Percentiles rank a stretch among this genome's conserved stretches.
Conservation (phyloP, 2,888 invertebrate species). For the Ypsolopha sequella region DNA sequence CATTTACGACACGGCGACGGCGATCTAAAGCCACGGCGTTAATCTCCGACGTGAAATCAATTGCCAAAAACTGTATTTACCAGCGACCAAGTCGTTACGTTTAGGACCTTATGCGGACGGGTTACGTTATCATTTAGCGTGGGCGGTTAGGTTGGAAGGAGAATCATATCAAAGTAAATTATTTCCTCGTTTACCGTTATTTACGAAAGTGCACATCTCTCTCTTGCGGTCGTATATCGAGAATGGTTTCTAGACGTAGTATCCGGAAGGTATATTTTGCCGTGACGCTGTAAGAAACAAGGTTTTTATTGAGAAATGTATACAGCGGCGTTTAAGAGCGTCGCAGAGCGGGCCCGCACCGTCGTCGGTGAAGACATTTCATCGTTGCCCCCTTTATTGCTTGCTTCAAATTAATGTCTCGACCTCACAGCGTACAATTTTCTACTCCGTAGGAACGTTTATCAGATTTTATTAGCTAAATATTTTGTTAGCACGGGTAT, state of each 20-base stretch:
- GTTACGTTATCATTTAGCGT: conserved; percentile 36
- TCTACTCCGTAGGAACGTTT: conserved; percentile 57
- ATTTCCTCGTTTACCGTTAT: conserved; percentile 52
- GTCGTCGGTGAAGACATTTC: conserved; percentile 45
- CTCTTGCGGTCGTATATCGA: conserved; percentile 17
- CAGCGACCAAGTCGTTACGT: conserved; percentile 19
- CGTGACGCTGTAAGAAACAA: conserved; percentile 21
- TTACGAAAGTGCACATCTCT: conserved; percentile 49
- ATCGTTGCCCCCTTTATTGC: conserved; percentile 59
- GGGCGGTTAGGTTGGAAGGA: conserved; percentile 29
- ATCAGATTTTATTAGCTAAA: conserved; percentile 47
- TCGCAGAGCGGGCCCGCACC: conserved; percentile 26
- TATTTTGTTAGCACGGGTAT: conserved; percentile 18
- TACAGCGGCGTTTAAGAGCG: conserved; percentile 53
- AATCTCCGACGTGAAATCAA: conserved; percentile 62
- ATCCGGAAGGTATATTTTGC: conserved; percentile 40
- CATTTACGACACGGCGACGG: conserved; percentile 52
- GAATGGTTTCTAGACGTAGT: conserved; percentile 27
- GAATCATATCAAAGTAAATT: conserved; percentile 62
- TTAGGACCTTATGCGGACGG: conserved; percentile 25
- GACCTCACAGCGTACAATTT: conserved; percentile 50
- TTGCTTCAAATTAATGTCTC: conserved; percentile 66
- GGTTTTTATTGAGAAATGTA: conserved; percentile 59
- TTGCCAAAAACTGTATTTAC: conserved; percentile 61
- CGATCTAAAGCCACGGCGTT: conserved; percentile 49